These are phyloP conservation scores for Sciurus vulgaris DNA, from an alignment of 2,797 vertebrate species.

Conservation along the genomic window DNA sequence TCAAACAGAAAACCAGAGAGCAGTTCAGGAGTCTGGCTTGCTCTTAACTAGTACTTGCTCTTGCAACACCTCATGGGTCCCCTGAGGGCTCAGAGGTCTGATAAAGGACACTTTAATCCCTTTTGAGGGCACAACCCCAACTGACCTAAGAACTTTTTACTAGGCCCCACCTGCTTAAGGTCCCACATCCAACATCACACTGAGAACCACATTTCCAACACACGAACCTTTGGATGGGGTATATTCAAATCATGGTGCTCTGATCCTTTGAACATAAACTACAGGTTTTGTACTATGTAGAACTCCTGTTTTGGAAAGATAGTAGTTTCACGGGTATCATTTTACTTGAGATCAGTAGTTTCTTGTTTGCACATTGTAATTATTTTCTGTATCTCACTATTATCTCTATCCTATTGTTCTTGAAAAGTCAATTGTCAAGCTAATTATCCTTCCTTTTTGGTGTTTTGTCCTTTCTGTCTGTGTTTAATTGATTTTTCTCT, in stretches of 20 bases:
- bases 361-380: not conserved
- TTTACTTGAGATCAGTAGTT: not conserved
- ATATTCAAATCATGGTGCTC: not conserved
- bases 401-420: not conserved
- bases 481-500: not conserved
- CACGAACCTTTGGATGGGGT: not conserved
- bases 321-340: not conserved
- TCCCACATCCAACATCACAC: not conserved
- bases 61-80: not conserved
- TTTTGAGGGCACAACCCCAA: not conserved
- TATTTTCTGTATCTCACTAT: not conserved
- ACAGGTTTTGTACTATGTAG: not conserved
- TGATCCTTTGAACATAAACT: not conserved
- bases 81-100: no score
- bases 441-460: not conserved
- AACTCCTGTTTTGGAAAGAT: not conserved
- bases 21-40: not conserved
- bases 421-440: constrained; percentile 25
- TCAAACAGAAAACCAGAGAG: not conserved
- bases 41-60: not conserved
- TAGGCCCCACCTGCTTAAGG: not conserved
- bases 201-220: not conserved
- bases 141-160: not conserved
- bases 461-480: not conserved
- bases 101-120: not conserved